These are phyloP conservation scores for Siniperca scherzeri DNA, from an alignment of 2,797 vertebrate genomes.

Conservation along the genomic window DNA sequence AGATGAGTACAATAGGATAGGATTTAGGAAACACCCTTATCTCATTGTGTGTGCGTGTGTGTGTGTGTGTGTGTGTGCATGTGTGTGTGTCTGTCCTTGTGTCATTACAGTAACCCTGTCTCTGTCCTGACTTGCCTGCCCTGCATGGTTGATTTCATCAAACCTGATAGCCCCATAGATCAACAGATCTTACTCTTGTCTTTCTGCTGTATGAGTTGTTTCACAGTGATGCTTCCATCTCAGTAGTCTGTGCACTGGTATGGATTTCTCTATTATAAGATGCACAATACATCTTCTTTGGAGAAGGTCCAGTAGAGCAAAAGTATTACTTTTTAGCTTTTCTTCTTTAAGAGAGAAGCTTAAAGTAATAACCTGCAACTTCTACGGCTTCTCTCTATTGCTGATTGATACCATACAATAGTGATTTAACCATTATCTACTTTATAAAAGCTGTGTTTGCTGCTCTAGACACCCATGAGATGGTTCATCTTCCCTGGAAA, in stretches of 20 bases:
- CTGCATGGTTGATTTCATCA: slow-evolving; percentile 66
- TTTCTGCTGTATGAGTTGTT: slow-evolving; percentile 41
- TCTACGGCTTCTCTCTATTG: slow-evolving; percentile 3
- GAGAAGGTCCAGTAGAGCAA: slow-evolving; percentile 8
- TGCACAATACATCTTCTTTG: slow-evolving; percentile 20
- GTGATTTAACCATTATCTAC: slow-evolving; percentile 57
- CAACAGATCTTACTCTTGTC: slow-evolving; percentile 46
- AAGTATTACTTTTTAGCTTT: slow-evolving; percentile 44
- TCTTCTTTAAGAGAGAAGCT: slow-evolving; percentile 38
- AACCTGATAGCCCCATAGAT: slow-evolving; percentile 55
- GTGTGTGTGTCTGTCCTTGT: slow-evolving; percentile 46
- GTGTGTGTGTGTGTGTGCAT: slow-evolving; percentile 22
- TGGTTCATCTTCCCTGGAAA: slow-evolving; percentile 39
- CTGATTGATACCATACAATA: slow-evolving; percentile 48
- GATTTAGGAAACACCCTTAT: slow-evolving; percentile 75
- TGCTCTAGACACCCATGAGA: slow-evolving; percentile 27
- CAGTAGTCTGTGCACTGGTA: slow-evolving; percentile 10
- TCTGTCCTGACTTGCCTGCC: slow-evolving; percentile 47
- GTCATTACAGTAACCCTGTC: slow-evolving; percentile 59
- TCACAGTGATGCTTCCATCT: slow-evolving; percentile 35
- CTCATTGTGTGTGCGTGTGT: slow-evolving; percentile 16
- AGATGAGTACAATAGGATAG: slow-evolving; percentile 60
- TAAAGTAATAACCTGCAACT: slow-evolving; percentile 56
- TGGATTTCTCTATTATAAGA: slow-evolving; percentile 33
- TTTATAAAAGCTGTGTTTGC: slow-evolving; percentile 45